A percentile compares a stretch with the other conserved stretches of the same genome.
phyloP scores from a whole-genome alignment of 2,888 invertebrate genomes.

The Meteorus cinctellus region DNA sequence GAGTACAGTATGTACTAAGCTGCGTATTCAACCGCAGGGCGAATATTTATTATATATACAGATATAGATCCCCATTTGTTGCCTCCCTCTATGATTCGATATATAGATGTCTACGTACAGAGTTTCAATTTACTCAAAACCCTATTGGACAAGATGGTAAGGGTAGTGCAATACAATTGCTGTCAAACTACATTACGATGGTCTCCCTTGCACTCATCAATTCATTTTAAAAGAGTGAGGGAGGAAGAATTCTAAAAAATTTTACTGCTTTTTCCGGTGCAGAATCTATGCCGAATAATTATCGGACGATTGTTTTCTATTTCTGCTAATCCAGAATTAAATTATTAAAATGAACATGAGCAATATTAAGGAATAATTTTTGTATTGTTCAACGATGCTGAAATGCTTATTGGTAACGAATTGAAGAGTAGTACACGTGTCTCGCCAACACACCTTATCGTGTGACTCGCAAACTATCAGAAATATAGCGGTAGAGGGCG shows the following conservation, averaged over 20 bases:
- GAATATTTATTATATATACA: not conserved
- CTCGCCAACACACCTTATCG: slow-evolving; percentile 25
- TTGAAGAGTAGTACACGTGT: slow-evolving; percentile 26
- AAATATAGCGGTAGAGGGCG: slow-evolving; percentile 44
- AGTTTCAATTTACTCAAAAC: slow-evolving; percentile 55
- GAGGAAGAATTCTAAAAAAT: no score
- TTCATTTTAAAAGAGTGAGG: not conserved
- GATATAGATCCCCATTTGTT: not conserved
- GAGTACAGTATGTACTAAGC: not conserved
- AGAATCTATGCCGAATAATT: no score
- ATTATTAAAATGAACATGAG: no score
- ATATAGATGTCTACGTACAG: slow-evolving; percentile 34
- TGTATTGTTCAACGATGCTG: slow-evolving; percentile 42
- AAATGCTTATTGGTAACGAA: slow-evolving; percentile 19
- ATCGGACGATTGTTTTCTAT: no score
- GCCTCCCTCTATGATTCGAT: slow-evolving; percentile 1
- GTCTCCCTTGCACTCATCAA: not conserved
- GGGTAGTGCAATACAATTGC: slow-evolving; percentile 50
- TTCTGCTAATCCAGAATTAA: no score
- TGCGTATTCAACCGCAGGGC: not conserved
- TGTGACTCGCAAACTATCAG: slow-evolving; percentile 24
- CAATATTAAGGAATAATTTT: slow-evolving; percentile 15
- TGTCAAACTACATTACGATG: slow-evolving; percentile 41
- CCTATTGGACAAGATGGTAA: slow-evolving; percentile 45
- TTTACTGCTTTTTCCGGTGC: no score